phyloP scores from a whole-genome alignment of 2,113 vertebrate genomes.

The Gulo gulo region DNA sequence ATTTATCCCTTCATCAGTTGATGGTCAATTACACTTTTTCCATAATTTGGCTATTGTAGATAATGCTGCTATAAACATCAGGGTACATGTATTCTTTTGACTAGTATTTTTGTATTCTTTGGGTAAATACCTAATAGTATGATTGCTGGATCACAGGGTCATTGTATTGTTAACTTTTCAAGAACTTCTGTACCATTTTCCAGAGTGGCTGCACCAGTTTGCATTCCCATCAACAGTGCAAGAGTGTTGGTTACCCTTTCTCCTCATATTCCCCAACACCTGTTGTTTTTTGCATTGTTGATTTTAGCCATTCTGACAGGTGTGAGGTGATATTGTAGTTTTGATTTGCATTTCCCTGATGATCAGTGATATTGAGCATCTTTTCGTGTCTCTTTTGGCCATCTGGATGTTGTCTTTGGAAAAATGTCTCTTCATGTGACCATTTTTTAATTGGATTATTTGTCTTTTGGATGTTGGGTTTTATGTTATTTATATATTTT shows the following conservation, averaged over 20 bases:
- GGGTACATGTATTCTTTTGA: not conserved
- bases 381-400: not conserved
- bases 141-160: not conserved
- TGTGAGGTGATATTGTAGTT: too few relatives aligned
- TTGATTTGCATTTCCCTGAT: too few relatives aligned
- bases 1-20: not conserved
- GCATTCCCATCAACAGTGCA: not conserved
- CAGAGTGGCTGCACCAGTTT: not conserved
- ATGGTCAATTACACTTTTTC: not conserved
- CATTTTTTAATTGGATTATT: not conserved
- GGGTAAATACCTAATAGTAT: not conserved
- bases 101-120: not conserved
- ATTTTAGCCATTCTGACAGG: not conserved
- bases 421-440: not conserved
- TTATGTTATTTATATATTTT: not conserved
- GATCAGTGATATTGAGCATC: not conserved
- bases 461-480: not conserved
- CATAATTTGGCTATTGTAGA: not conserved
- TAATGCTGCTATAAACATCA: not conserved
- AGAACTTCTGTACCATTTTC: not conserved
- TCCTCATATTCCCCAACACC: not conserved
- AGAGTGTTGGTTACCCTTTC: not conserved
- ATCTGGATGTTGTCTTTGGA: not conserved
- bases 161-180: not conserved
- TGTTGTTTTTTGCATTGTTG: not conserved